Conservation (phyloP, 2,113 vertebrate genomes). For the Saccopteryx bilineata region DNA sequence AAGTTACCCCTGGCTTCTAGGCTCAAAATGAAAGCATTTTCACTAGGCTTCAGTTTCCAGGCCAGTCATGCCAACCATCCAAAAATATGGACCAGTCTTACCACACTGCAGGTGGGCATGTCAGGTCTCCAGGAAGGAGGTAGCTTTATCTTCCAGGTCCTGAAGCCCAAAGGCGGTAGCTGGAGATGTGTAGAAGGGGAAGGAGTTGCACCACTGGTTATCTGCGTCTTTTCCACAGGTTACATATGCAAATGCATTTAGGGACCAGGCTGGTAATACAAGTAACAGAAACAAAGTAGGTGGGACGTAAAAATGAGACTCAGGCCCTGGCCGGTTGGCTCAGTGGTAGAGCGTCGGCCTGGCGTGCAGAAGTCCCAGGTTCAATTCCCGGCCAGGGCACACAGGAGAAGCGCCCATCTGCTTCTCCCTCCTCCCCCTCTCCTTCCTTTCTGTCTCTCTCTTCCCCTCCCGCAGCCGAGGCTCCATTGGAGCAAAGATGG, state of each 20-base stretch:
- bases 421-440: too few species aligned
- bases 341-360: too few species aligned
- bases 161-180: not conserved
- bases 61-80: not conserved
- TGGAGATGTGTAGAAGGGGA: not conserved
- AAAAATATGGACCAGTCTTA: not conserved
- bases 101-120: not conserved
- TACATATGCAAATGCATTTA: not conserved
- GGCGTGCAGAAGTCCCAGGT: too few species aligned
- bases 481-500: too few species aligned
- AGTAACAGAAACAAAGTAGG: not conserved
- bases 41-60: constrained; percentile 67
- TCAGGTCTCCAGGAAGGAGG: not conserved
- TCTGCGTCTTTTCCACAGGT: not conserved
- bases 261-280: not conserved
- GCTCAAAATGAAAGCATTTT: constrained; percentile 49
- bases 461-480: too few species aligned
- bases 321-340: too few species aligned
- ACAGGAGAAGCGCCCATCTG: too few species aligned
- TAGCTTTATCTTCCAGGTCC: not conserved
- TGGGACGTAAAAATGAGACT: too few species aligned
- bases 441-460: too few species aligned
- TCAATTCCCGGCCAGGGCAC: too few species aligned
- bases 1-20: constrained; percentile 33
- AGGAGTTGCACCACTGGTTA: not conserved